These are phyloP conservation scores for Hippocampus comes DNA, from an alignment of 2,113 vertebrate species.

Conservation along the genomic window DNA sequence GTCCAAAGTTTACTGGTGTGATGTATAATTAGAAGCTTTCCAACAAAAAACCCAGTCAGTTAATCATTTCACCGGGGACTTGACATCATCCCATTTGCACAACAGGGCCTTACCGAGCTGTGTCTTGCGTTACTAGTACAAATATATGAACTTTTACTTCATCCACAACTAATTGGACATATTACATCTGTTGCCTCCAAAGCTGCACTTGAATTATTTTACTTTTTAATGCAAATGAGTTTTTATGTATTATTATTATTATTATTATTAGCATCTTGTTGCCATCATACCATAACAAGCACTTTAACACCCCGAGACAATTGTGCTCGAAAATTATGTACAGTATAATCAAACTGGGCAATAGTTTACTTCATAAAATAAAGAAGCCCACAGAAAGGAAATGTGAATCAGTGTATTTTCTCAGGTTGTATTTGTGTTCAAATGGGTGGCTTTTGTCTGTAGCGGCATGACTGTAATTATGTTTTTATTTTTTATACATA, in stretches of 20 bases:
- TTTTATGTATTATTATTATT: conserved; percentile 14
- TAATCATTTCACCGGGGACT: neutral
- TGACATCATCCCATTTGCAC: neutral
- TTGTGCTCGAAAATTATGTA: conserved; percentile 32
- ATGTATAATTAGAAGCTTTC: conserved; percentile 40
- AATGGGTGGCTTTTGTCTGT: neutral
- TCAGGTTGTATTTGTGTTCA: conserved; percentile 31
- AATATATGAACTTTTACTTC: neutral
- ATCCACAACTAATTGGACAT: neutral
- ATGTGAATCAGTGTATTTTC: conserved; percentile 34
- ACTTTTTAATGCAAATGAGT: neutral
- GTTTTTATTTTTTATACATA: conserved; percentile 39
- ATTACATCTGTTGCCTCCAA: conserved; percentile 22
- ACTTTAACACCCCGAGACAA: conserved; percentile 59
- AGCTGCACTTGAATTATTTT: conserved; percentile 14
- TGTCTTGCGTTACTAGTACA: neutral
- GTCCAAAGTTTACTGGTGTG: conserved; percentile 58
- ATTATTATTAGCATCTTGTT: conserved; percentile 40
- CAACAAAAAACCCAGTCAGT: neutral
- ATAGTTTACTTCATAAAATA: conserved; percentile 4
- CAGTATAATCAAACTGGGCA: conserved; percentile 14
- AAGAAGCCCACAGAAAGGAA: conserved; percentile 15
- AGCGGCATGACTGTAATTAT: conserved; percentile 21
- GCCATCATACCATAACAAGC: conserved; percentile 42
- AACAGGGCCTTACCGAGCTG: neutral